A percentile compares a stretch with the other conserved stretches of the same genome.
Evolutionary conservation across 2,888 invertebrate species (phyloP).

Genomic region (Plebejus anna): DNA sequence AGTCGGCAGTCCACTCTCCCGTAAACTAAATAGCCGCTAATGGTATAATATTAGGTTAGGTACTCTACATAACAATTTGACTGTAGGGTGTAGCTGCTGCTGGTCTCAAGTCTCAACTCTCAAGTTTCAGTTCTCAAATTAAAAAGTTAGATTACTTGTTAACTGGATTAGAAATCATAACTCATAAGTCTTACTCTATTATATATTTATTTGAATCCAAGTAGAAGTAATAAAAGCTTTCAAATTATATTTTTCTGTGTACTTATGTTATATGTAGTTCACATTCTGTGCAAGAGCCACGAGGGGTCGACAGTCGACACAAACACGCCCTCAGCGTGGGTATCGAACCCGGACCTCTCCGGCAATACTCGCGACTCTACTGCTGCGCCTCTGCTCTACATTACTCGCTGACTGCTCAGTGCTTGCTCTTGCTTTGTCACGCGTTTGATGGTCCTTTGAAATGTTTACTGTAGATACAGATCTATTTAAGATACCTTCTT

Average conservation of each 20-base stretch:
- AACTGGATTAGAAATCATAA: no score
- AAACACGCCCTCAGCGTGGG: conserved; percentile 3
- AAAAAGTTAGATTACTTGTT: neutral
- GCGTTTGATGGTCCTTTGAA: neutral
- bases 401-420: neutral
- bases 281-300: neutral
- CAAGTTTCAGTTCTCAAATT: neutral
- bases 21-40: neutral
- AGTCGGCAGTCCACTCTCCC: neutral
- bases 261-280: neutral
- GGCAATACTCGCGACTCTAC: conserved; percentile 7
- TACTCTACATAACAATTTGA: no score
- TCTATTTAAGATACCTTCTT: no score
- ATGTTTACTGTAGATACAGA: neutral
- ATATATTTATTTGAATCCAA: no score
- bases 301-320: neutral
- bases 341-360: conserved; percentile 14
- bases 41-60: neutral
- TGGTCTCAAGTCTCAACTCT: neutral
- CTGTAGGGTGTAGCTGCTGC: neutral
- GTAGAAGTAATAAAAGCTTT: no score
- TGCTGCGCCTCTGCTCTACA: neutral
- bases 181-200: no score
- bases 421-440: neutral
- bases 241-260: neutral